Evolutionary conservation across 1,140 invertebrate genomes (phyloP).

Genomic region (Neocloeon triangulifer): DNA sequence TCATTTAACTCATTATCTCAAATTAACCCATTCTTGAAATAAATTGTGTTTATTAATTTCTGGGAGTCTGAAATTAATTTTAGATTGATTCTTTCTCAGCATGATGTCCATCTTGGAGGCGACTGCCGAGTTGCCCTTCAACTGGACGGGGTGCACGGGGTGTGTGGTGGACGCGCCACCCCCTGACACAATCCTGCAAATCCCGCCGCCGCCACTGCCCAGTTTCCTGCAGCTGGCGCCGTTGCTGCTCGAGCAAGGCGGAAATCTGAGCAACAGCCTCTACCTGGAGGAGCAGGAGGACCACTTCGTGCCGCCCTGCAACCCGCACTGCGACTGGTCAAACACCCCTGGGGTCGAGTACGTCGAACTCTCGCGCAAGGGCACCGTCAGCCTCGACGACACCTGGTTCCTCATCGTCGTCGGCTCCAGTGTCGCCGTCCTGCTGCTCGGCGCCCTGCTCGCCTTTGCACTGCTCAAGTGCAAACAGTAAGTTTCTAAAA

Average conservation of each 20-base stretch:
- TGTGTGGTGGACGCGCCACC: conserved; percentile 12
- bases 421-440: conserved; percentile 49
- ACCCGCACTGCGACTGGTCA: conserved; percentile 13
- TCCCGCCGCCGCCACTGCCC: conserved; percentile 15
- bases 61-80: too few relatives aligned
- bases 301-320: conserved; percentile 9
- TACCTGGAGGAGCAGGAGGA: too few relatives aligned
- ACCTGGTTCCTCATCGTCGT: conserved; percentile 61
- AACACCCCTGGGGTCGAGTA: conserved; percentile 12
- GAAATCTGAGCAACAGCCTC: too few relatives aligned
- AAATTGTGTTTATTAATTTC: too few relatives aligned
- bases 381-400: conserved; percentile 39
- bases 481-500: conserved; percentile 66
- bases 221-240: conserved; percentile 12
- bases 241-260: conserved; percentile 1
- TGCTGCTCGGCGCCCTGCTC: conserved; percentile 48
- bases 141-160: conserved; percentile 5
- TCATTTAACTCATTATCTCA: too few relatives aligned
- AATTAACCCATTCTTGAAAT: too few relatives aligned
- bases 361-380: conserved; percentile 12
- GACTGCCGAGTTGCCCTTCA: too few relatives aligned
- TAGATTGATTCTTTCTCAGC: too few relatives aligned
- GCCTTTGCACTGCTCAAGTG: conserved; percentile 55
- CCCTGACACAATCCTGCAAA: conserved; percentile 13
- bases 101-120: too few relatives aligned